These are phyloP conservation scores for Chesias legatella DNA, from an alignment of 2,888 invertebrate genomes.

Conservation along the genomic window DNA sequence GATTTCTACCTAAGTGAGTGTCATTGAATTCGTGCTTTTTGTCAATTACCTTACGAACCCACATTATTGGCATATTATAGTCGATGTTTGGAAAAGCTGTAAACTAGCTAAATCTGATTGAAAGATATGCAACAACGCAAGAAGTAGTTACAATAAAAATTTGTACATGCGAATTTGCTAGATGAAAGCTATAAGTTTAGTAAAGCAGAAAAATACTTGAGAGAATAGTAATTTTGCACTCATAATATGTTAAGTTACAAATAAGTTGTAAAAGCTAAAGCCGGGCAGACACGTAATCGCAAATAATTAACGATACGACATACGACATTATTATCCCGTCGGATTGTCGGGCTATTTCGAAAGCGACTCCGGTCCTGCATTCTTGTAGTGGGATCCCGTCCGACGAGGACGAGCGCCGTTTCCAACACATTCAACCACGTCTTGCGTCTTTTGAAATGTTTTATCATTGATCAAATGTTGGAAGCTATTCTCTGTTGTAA, in stretches of 20 bases:
- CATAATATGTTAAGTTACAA: slow-evolving; percentile 4
- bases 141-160: no score
- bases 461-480: slow-evolving; percentile 24
- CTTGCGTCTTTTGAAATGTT: slow-evolving; percentile 28
- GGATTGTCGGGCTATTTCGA: slow-evolving; percentile 59
- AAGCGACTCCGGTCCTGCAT: slow-evolving; percentile 65
- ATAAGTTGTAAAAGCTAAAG: slow-evolving; percentile 17
- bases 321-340: slow-evolving; percentile 45
- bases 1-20: no score
- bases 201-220: no score
- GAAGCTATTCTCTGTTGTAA: background rate
- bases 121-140: no score
- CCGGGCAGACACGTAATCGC: slow-evolving; percentile 18
- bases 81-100: no score
- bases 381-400: slow-evolving; percentile 69
- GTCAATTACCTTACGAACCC: no score
- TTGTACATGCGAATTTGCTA: no score
- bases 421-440: slow-evolving; percentile 25
- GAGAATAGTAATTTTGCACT: no score
- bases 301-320: slow-evolving; percentile 33
- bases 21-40: no score
- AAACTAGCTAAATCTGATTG: no score
- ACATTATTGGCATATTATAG: no score
- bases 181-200: no score
- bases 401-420: slow-evolving; percentile 50